Conservation (phyloP, 2,113 vertebrate genomes). For the Pseudolaguvia tuberculata region DNA sequence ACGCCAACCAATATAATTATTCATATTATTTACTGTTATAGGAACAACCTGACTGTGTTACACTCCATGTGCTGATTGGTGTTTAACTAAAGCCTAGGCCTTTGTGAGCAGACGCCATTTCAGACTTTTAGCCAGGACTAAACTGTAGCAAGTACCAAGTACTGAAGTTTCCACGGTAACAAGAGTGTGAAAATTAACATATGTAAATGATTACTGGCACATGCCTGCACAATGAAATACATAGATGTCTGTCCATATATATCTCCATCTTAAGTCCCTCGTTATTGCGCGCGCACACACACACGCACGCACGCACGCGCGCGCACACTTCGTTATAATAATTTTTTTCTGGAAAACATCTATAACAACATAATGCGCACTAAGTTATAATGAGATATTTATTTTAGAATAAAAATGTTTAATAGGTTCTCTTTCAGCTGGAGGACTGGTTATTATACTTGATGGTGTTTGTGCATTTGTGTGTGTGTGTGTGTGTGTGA, state of each 20-base stretch:
- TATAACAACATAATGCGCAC: constrained; percentile 67
- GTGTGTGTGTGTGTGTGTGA: constrained; percentile 32
- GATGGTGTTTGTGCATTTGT: not conserved
- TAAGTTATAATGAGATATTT: constrained; percentile 62
- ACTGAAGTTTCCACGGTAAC: not conserved
- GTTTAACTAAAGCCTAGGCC: not conserved
- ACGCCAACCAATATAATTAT: too few relatives aligned
- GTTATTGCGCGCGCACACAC: constrained; percentile 57
- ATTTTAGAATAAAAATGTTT: constrained; percentile 1
- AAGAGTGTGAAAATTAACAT: not conserved
- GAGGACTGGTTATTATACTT: not conserved
- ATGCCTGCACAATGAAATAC: constrained; percentile 49
- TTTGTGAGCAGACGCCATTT: not conserved
- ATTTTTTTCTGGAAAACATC: constrained; percentile 63
- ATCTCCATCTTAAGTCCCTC: constrained; percentile 66
- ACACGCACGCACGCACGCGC: constrained; percentile 56
- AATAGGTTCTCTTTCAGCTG: constrained; percentile 51
- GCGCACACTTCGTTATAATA: constrained; percentile 65
- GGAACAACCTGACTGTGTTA: too few relatives aligned
- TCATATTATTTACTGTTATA: too few relatives aligned
- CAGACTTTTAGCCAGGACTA: not conserved
- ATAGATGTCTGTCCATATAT: constrained; percentile 51
- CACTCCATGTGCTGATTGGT: not conserved
- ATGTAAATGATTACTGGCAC: not conserved
- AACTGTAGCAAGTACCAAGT: not conserved